Percentiles rank a stretch among this genome's conserved stretches.
These are phyloP conservation scores for Cheilosia scutellata DNA, from an alignment of 2,888 invertebrate genomes.

Conservation along the genomic window DNA sequence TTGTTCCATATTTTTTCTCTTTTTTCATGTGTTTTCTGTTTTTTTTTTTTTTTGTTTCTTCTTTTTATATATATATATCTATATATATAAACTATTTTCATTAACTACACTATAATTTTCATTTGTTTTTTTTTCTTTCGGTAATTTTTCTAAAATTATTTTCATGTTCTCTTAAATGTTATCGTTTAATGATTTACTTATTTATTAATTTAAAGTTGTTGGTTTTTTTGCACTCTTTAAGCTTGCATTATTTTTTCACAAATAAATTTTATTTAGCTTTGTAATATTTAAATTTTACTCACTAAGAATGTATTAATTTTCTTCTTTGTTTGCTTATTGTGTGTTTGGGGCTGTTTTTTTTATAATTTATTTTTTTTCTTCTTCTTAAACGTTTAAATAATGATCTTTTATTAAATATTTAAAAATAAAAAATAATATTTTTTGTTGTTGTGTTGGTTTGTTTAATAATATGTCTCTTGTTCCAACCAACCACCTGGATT, in stretches of 20 bases:
- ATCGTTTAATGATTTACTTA: conserved; percentile 75
- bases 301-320: conserved; percentile 74
- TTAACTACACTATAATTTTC: conserved; percentile 74
- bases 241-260: conserved; percentile 76
- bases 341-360: conserved; percentile 80
- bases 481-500: conserved; percentile 99
- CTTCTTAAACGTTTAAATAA: conserved; percentile 83
- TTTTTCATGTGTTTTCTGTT: conserved; percentile 66
- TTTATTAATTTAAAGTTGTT: conserved; percentile 74
- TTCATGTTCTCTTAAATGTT: conserved; percentile 76
- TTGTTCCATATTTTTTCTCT: conserved; percentile 62
- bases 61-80: conserved; percentile 71
- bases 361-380: conserved; percentile 82
- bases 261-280: conserved; percentile 73
- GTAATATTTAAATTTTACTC: conserved; percentile 74
- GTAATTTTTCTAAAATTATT: conserved; percentile 76
- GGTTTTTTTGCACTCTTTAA: conserved; percentile 77
- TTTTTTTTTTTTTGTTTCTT: conserved; percentile 75
- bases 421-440: conserved; percentile 83
- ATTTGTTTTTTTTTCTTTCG: conserved; percentile 43
- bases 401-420: conserved; percentile 83
- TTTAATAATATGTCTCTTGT: conserved; percentile 99
- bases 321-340: conserved; percentile 74
- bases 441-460: conserved; percentile 77
- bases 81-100: conserved; percentile 78